Base-by-base conservation (phyloP, 2,797 vertebrate species). In the Gadopsis marmoratus region DNA sequence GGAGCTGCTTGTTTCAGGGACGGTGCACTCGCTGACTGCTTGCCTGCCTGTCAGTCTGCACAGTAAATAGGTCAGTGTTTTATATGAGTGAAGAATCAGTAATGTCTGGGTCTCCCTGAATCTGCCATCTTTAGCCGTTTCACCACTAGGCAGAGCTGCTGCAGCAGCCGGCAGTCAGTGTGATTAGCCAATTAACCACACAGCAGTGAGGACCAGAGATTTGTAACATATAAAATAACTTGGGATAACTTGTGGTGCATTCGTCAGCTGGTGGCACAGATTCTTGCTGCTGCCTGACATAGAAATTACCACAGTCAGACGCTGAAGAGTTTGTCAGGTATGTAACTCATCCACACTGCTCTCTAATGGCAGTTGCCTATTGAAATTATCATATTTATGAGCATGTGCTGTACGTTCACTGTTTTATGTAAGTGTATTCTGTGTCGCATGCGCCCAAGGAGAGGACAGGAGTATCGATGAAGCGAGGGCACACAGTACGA, bases 51-150 rank as follows among this genome's bases (percentile, higher is more conserved):
- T 85, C 87, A 74, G 80, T 72, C 83, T 80, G 79, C 82, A 62
- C 81, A 78, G 83, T 91, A 93, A 94, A 94, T 93, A 92, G 93
- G 93, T 94, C 92, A 92, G 77, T 88, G 88, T 91, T 93, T 89
- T 90, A 89, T 87, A 86, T 71, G 78, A 88, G 86, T 29, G 72
- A 90, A 88, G 88, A 86, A 85, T 89, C 86, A 19, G 76, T 83
- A 59, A 82, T 72, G 85, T 91, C 90, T 86, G 82, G 76, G 79
- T 79, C 77, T 86, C 82, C 71, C 23, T 81, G 82, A 83, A 82
- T 85, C 72, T 84, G 79, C 78, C 84, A 64, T 90, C 89, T 90
- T 86, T 78, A 79, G 69, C 74, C 0, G 17, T 78, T 66, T 14
- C 76, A 58, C 67, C 12, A 48, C 60, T 67, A 62, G 43, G 81